These are phyloP conservation scores for Aphaenogaster floridana DNA, from an alignment of 1,140 invertebrate species.

Conservation along the genomic window DNA sequence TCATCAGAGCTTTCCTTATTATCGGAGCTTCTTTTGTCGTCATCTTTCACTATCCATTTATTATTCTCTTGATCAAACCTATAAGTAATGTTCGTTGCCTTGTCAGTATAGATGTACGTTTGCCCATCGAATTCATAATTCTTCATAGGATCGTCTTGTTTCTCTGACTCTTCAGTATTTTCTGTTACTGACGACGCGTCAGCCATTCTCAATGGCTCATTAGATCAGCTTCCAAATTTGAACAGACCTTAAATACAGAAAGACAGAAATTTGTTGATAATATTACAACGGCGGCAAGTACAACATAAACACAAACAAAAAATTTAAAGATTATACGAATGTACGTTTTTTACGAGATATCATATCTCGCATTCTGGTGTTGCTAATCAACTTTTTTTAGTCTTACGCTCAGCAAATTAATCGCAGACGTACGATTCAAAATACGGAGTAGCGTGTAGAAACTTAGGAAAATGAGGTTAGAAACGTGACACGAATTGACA, in stretches of 20 bases:
- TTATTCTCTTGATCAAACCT: slow-evolving; percentile 87
- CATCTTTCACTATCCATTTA: slow-evolving; percentile 88
- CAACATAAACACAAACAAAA: not conserved
- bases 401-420: not conserved
- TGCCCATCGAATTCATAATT: slow-evolving; percentile 87
- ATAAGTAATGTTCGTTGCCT: slow-evolving; percentile 84
- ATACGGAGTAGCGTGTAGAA: not conserved
- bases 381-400: not conserved
- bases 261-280: not conserved
- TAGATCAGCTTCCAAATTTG: not conserved
- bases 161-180: slow-evolving; percentile 49
- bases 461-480: slow-evolving; percentile 24
- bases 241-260: not conserved
- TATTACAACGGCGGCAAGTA: not conserved
- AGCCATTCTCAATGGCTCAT: slow-evolving; percentile 53
- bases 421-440: not conserved
- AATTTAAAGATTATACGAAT: not conserved
- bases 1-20: slow-evolving; percentile 76
- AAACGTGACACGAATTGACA: not conserved
- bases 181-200: slow-evolving; percentile 48
- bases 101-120: slow-evolving; percentile 86
- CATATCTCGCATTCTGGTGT: not conserved
- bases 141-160: slow-evolving; percentile 74
- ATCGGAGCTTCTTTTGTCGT: slow-evolving; percentile 79
- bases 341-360: not conserved